Evolutionary conservation across 1,140 invertebrate genomes (phyloP), one percentile per base, ranked within the genome.

Genomic region (Heliconius himera): DNA sequence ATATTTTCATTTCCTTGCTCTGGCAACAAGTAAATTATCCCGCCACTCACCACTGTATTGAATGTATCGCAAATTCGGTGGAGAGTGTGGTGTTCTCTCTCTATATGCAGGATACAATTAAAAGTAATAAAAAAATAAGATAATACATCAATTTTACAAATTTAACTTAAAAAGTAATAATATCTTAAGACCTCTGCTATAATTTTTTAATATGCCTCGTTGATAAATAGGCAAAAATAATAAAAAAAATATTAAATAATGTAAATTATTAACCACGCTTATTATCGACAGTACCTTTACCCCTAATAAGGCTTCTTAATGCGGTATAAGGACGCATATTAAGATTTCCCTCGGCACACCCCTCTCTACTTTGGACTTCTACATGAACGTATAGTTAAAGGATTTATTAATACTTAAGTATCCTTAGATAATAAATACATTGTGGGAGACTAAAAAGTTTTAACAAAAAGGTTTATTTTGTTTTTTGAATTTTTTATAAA

Each of bases 291-390:
- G 22, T 81, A 33, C 38, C 76, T 36, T 76, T 81, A 77, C 36
- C 8, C 71, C 74, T 78, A 77, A 77, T 77, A 77, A 74, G 76
- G 54, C 29, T 46, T 74, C 46, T 71, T 81, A 81, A 81, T 81
- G 76, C 76, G 72, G 72, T 66, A 74, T 81, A 29, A 66, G 13
- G 22, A 29, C 75, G 75, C 71, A 77, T 77, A 77, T 77, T 81
- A 81, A 81, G 75, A 81, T 77, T 81, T 81, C 76, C 80, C 76
- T 73, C 46, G 76, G 33, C 49, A 77, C 60, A 77, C 76, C 54
- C 70, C 56, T 36, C 56, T 71, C 49, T 75, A 81, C 72, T 81
- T 81, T 81, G 56, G 22, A 75, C 56, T 81, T 41, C 26, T 22
- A 49, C 36, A 33, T 74, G 71, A 46, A 16, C 41, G 4, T 22